These are phyloP conservation scores for Lophius piscatorius DNA, from an alignment of 2,113 vertebrate species.

Conservation along the genomic window DNA sequence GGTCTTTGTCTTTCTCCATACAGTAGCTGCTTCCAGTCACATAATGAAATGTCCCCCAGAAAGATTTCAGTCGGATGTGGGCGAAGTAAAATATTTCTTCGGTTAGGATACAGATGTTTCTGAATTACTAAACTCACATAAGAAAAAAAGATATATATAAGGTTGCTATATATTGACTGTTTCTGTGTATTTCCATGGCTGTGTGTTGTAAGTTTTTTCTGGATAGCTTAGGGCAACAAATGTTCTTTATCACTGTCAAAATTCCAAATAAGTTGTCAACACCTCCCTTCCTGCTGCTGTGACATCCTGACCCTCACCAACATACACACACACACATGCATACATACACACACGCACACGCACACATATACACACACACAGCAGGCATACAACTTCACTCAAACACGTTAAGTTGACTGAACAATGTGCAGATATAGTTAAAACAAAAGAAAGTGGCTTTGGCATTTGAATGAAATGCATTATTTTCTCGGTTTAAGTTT, in stretches of 20 bases:
- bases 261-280: constrained; percentile 69
- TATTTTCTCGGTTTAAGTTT: constrained; percentile 17
- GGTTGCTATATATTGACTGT: constrained; percentile 15
- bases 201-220: constrained; percentile 23
- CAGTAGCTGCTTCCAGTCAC: constrained; percentile 21
- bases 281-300: constrained; percentile 49
- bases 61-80: constrained; percentile 17
- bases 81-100: constrained; percentile 10
- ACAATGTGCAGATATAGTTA: constrained; percentile 26
- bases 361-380: constrained; percentile 3
- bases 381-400: constrained; percentile 33
- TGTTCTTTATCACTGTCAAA: constrained; percentile 72
- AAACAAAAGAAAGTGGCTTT: constrained; percentile 15
- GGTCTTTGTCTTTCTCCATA: constrained; percentile 14
- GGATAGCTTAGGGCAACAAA: constrained; percentile 56
- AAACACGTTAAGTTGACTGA: constrained; percentile 19
- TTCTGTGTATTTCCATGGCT: constrained; percentile 33
- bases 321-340: constrained; percentile 8
- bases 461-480: constrained; percentile 29
- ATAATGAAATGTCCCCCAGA: constrained; percentile 1
- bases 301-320: constrained; percentile 36
- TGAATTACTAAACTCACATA: background rate
- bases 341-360: background rate
- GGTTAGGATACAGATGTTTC: constrained; percentile 16
- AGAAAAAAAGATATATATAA: background rate